Conservation (phyloP, 2,888 invertebrate species). For the Heteropelma amictum region DNA sequence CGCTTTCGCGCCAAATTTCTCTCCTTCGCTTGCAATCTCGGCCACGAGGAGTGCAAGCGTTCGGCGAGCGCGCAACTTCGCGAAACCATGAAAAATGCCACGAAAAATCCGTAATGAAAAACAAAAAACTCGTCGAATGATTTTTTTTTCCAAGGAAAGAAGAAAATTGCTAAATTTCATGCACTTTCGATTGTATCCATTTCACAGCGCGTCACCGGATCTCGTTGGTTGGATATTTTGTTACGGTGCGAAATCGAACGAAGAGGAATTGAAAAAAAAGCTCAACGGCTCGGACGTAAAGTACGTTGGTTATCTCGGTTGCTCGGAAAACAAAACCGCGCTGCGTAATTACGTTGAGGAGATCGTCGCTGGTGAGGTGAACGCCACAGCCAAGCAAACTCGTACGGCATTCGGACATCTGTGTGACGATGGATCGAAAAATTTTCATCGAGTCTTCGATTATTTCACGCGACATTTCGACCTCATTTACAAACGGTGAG, state of each 20-base stretch:
- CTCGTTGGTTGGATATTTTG: slow-evolving; percentile 78
- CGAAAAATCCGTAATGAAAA: slow-evolving; percentile 52
- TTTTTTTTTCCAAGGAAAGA: not conserved
- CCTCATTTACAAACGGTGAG: slow-evolving; percentile 52
- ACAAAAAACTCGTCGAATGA: not conserved
- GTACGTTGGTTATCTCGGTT: slow-evolving; percentile 70
- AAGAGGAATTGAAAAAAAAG: slow-evolving; percentile 48
- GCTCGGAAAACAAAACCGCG: slow-evolving; percentile 76
- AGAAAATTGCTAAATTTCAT: too few relatives aligned
- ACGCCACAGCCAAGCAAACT: slow-evolving; percentile 35
- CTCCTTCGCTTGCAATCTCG: slow-evolving; percentile 75
- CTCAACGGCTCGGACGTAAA: slow-evolving; percentile 66
- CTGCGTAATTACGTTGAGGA: slow-evolving; percentile 61
- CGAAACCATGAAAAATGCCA: slow-evolving; percentile 49
- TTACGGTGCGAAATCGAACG: slow-evolving; percentile 72
- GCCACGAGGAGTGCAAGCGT: slow-evolving; percentile 71
- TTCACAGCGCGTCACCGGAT: slow-evolving; percentile 78
- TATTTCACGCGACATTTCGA: slow-evolving; percentile 57
- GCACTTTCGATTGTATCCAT: not conserved
- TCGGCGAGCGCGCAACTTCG: slow-evolving; percentile 63
- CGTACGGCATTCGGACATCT: slow-evolving; percentile 43
- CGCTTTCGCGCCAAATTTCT: slow-evolving; percentile 68
- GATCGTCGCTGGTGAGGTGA: slow-evolving; percentile 30
- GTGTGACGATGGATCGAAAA: slow-evolving; percentile 36
- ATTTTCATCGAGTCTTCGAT: slow-evolving; percentile 54